A percentile compares a stretch with the other conserved stretches of the same genome.
phyloP scores from a whole-genome alignment of 2,797 vertebrate species.

The Triplophysa yarkandensis region DNA sequence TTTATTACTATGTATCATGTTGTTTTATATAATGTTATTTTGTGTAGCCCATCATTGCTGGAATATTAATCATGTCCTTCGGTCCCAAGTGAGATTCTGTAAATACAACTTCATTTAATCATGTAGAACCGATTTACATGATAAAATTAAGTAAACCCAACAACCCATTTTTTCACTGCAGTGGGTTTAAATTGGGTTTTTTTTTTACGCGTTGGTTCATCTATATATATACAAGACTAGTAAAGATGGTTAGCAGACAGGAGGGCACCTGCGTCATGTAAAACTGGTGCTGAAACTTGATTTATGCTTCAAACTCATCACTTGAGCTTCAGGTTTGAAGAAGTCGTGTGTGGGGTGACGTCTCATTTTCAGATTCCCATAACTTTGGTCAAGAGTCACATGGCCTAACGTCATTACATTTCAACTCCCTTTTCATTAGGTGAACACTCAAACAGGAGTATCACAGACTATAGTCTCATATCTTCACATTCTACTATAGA shows the following conservation, averaged over 20 bases:
- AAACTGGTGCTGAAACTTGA: slow-evolving; percentile 10
- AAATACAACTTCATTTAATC: too few species aligned
- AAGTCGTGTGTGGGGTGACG: slow-evolving; percentile 21
- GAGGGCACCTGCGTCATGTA: slow-evolving; percentile 18
- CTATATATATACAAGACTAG: background rate
- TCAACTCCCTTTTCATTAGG: slow-evolving; percentile 20
- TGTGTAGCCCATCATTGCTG: too few species aligned
- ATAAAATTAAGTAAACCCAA: too few species aligned
- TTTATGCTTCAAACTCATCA: slow-evolving; percentile 29
- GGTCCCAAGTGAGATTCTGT: too few species aligned
- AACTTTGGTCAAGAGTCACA: slow-evolving; percentile 16
- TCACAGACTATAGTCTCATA: background rate
- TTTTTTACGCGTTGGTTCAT: background rate
- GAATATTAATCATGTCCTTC: too few species aligned
- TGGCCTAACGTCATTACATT: background rate
- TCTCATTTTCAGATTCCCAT: slow-evolving; percentile 24
- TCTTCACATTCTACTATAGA: background rate
- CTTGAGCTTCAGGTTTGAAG: slow-evolving; percentile 23
- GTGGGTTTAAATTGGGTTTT: too few species aligned
- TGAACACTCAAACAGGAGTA: slow-evolving; percentile 17
- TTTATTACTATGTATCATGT: too few species aligned
- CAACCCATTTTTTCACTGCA: too few species aligned
- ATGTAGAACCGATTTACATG: too few species aligned
- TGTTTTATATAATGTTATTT: too few species aligned
- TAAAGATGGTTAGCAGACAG: slow-evolving; percentile 19